A percentile compares a stretch with the other conserved stretches of the same genome.
Conservation (phyloP, 2,888 invertebrate species). For the Polyommatus iphigenia region DNA sequence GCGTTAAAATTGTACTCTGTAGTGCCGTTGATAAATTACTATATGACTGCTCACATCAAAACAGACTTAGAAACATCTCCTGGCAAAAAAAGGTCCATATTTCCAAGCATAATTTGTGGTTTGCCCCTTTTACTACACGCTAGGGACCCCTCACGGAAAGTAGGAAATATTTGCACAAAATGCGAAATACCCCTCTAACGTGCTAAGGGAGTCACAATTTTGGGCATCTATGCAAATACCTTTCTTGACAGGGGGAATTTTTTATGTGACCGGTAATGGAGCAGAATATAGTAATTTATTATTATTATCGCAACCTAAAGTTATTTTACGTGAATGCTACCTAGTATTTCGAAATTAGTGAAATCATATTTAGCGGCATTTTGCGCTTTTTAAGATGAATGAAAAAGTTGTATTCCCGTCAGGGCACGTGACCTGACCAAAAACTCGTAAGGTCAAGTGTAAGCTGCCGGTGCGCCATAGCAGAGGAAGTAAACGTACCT, state of each 20-base stretch:
- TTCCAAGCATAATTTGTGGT: conserved; percentile 9
- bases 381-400: no score
- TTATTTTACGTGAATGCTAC: no score
- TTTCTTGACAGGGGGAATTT: background rate
- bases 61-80: background rate
- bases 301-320: no score
- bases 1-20: no score
- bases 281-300: background rate
- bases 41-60: background rate
- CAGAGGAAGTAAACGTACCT: no score
- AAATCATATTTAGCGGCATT: no score
- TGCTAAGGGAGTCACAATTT: background rate
- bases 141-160: conserved; percentile 4
- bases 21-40: background rate
- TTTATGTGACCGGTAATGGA: background rate
- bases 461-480: no score
- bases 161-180: conserved; percentile 14
- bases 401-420: no score
- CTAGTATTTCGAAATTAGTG: no score
- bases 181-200: conserved; percentile 2
- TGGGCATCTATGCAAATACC: background rate
- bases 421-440: no score
- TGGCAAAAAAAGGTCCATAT: conserved; percentile 16
- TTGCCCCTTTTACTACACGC: conserved; percentile 11
- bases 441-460: no score